Evolutionary conservation across 2,797 vertebrate species (phyloP), one percentile per base, ranked within the genome.

Genomic region (Nyctalus aviator): DNA sequence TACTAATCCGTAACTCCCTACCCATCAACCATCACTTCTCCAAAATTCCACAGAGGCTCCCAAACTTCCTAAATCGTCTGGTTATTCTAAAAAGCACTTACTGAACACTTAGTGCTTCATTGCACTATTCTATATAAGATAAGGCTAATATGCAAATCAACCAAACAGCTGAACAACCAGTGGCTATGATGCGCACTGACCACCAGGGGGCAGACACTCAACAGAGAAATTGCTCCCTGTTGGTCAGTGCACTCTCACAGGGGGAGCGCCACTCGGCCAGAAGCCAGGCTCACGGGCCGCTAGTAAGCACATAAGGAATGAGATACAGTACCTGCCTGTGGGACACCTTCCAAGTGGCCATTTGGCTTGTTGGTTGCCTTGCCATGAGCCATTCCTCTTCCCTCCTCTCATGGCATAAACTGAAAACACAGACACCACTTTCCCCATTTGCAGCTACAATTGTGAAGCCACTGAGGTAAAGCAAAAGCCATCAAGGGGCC

Each of bases 391-490:
- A 25, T 64, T 21, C n/a, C 53, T 72, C 27, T 72, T 2, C 50
- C 7, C 95, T 96, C 96, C 93, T 95, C 96, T 97, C 93, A 97
- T 71, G 84, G 91, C 84, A 93, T 96, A 97, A 94, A 95, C 83
- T 95, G 88, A 96, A 97, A 94, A 89, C 90, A 95, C 86, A 30
- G 25, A 37, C 3, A 73, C 89, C 88, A 76, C 91, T 83, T 92
- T 94, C 71, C 91, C 64, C 77, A 69, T 92, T 97, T 97, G 55
- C 48, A 78, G 55, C 81, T 78, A 55, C 5, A 30, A 23, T 25
- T n/a, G 23, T 23, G 55, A 86, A 5, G 35, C 44, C 21, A 27
- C 50, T 21, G 57, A 10, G 10, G 4, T 25, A 3, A 84, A 73
- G 3, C 13, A 23, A 5, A 86, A 57, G 79, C 32, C 73, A 57